Percentiles rank a stretch among this genome's conserved stretches.
These are phyloP conservation scores for Solenopsis invicta DNA, from an alignment of 1,140 invertebrate genomes.

Conservation along the genomic window DNA sequence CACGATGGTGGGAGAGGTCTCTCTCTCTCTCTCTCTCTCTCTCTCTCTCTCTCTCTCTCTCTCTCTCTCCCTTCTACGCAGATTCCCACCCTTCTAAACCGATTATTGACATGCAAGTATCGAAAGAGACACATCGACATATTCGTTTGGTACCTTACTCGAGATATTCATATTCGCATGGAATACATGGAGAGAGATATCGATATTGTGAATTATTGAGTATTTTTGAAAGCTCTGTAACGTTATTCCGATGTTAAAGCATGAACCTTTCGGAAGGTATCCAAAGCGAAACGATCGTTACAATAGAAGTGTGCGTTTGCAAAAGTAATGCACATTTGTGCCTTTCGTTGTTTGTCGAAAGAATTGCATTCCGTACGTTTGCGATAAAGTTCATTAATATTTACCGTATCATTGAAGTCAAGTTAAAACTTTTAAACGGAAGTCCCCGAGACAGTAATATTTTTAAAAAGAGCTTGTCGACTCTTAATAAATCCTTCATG, in stretches of 20 bases:
- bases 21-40: not conserved
- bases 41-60: not conserved
- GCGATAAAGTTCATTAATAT: conserved; percentile 11
- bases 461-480: not conserved
- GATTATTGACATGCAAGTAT: conserved; percentile 16
- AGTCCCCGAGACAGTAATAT: not conserved
- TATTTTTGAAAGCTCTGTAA: conserved; percentile 43
- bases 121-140: conserved; percentile 44
- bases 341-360: not conserved
- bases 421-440: not conserved
- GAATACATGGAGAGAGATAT: conserved; percentile 45
- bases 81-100: not conserved
- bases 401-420: not conserved
- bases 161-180: conserved; percentile 33
- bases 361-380: not conserved
- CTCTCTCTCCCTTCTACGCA: not conserved
- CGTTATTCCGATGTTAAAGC: conserved; percentile 15
- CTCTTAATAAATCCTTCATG: conserved; percentile 25
- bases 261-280: conserved; percentile 24
- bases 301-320: not conserved
- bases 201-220: conserved; percentile 62
- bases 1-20: not conserved
- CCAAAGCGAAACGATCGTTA: conserved; percentile 1
- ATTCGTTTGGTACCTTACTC: conserved; percentile 18
- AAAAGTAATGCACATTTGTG: conserved; percentile 11